These are phyloP conservation scores for Bombus polaris DNA, from an alignment of 1,140 invertebrate genomes.

Conservation along the genomic window DNA sequence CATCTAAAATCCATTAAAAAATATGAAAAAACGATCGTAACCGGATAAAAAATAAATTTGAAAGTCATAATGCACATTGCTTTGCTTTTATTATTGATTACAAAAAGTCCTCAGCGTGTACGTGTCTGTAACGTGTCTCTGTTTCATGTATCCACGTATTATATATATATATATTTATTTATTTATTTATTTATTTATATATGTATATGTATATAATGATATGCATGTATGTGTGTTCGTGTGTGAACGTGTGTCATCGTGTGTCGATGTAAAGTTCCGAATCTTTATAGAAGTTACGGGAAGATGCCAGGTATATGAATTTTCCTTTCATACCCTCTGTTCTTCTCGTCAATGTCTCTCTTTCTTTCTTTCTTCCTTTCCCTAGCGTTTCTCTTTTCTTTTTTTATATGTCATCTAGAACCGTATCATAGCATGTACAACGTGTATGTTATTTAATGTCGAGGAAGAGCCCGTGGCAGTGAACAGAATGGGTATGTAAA, in stretches of 20 bases:
- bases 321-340: constrained; percentile 31
- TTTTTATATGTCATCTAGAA: constrained; percentile 50
- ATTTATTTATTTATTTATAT: constrained; percentile 50
- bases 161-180: background rate
- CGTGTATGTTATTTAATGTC: constrained; percentile 64
- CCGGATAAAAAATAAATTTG: constrained; percentile 74
- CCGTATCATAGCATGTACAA: constrained; percentile 61
- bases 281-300: constrained; percentile 31
- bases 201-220: constrained; percentile 44
- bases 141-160: constrained; percentile 8
- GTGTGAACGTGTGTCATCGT: constrained; percentile 25
- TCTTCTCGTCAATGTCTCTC: background rate
- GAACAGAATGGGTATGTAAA: constrained; percentile 78
- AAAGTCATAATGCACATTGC: constrained; percentile 69
- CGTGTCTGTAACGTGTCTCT: constrained; percentile 47
- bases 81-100: constrained; percentile 71
- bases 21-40: constrained; percentile 76
- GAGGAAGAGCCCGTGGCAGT: constrained; percentile 79
- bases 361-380: background rate
- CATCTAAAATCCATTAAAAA: constrained; percentile 74
- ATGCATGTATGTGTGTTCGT: constrained; percentile 14
- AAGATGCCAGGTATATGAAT: constrained; percentile 45
- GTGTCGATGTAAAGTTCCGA: constrained; percentile 55
- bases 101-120: constrained; percentile 69
- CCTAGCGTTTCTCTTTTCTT: background rate